Evolutionary conservation across 2,113 vertebrate genomes (phyloP).

Genomic region (Chitala chitala): DNA sequence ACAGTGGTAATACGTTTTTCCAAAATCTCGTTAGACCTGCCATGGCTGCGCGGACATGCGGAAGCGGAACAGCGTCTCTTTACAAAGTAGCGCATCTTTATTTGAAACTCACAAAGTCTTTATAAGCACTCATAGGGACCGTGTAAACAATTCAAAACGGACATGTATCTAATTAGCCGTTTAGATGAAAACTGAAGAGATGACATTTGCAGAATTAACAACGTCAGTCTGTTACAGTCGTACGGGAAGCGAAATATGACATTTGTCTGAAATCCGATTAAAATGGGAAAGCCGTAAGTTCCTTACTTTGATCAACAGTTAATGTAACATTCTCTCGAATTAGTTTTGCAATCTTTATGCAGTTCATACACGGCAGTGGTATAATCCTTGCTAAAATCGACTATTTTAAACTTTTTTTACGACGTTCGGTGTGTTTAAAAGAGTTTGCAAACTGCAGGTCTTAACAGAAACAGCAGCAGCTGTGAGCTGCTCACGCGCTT

Average conservation of each 20-base stretch:
- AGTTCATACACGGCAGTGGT: no score
- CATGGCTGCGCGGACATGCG: background rate
- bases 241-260: no score
- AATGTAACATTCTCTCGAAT: background rate
- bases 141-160: no score
- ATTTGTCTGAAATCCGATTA: background rate
- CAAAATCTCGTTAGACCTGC: background rate
- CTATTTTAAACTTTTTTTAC: no score
- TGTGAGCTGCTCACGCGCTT: slow-evolving; percentile 23
- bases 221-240: no score
- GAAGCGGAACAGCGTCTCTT: slow-evolving; percentile 3
- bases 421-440: background rate
- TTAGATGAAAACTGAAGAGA: no score
- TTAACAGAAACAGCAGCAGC: slow-evolving; percentile 29
- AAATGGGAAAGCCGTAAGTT: background rate
- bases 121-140: background rate
- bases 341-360: no score
- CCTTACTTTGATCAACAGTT: background rate
- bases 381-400: no score
- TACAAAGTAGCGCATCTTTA: no score
- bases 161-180: no score
- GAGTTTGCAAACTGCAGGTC: background rate
- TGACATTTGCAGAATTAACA: no score
- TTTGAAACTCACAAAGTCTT: background rate
- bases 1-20: background rate